phyloP scores from a whole-genome alignment of 2,888 invertebrate species.

The Amblyjoppa fuscipennis region DNA sequence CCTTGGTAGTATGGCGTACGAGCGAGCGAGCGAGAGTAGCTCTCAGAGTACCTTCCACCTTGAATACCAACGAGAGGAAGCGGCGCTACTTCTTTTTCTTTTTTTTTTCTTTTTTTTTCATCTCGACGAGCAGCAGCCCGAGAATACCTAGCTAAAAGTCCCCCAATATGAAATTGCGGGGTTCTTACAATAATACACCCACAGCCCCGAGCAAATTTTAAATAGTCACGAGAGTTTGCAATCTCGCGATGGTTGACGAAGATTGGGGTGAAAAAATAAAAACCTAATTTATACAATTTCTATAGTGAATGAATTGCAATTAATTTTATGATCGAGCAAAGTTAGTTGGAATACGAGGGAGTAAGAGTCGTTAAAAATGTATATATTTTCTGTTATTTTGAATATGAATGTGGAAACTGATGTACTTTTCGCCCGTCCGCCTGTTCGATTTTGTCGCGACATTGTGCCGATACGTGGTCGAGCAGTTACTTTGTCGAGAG shows the following conservation, averaged over 20 bases:
- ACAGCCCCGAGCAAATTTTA: slow-evolving; percentile 28
- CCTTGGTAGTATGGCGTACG: slow-evolving; percentile 29
- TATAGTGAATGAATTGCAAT: slow-evolving; percentile 38
- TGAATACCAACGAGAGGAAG: slow-evolving; percentile 68
- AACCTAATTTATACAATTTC: slow-evolving; percentile 40
- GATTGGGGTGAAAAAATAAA: slow-evolving; percentile 24
- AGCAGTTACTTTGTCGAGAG: slow-evolving; percentile 5
- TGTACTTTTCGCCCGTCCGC: not conserved
- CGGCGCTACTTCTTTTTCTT: slow-evolving; percentile 41
- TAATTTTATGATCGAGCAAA: slow-evolving; percentile 22
- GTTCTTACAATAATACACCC: slow-evolving; percentile 55
- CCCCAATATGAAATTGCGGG: slow-evolving; percentile 49
- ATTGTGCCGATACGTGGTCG: not conserved
- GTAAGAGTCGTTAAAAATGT: not conserved
- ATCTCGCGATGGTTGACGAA: slow-evolving; percentile 39
- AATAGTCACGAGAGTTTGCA: slow-evolving; percentile 15
- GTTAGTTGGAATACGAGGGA: not conserved
- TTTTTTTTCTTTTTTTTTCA: slow-evolving; percentile 22
- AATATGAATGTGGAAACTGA: not conserved
- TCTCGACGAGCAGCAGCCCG: slow-evolving; percentile 21
- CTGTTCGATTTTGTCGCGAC: slow-evolving; percentile 45
- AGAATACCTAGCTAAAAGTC: slow-evolving; percentile 60
- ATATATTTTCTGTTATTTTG: not conserved
- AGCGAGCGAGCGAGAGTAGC: slow-evolving; percentile 26
- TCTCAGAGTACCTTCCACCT: slow-evolving; percentile 56